Conservation (phyloP, 1,140 invertebrate genomes). For the Drosophila sp. region DNA sequence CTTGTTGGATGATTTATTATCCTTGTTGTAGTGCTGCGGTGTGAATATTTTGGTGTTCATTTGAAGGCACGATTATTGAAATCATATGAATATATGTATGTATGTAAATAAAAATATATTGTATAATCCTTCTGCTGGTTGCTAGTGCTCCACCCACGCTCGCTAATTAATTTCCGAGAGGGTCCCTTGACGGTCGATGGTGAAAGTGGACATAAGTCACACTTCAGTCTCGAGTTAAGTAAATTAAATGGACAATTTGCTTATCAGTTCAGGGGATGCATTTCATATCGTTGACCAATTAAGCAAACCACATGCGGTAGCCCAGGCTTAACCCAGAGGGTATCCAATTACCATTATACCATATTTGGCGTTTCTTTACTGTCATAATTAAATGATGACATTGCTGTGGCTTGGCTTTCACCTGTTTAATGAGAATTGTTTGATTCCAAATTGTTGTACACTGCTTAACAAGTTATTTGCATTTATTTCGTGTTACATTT, state of each 20-base stretch:
- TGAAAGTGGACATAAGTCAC: conserved; percentile 80
- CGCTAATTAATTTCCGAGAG: conserved; percentile 74
- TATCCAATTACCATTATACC: conserved; percentile 57
- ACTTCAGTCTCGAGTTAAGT: conserved; percentile 38
- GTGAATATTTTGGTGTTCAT: conserved; percentile 64
- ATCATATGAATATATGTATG: conserved; percentile 22
- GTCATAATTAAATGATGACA: conserved; percentile 73
- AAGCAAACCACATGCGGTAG: conserved; percentile 74
- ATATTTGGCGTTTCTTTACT: conserved; percentile 31
- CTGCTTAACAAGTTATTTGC: neutral
- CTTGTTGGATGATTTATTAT: conserved; percentile 72
- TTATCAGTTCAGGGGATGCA: conserved; percentile 50
- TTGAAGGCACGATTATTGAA: conserved; percentile 72
- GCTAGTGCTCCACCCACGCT: conserved; percentile 25
- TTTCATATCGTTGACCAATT: conserved; percentile 55
- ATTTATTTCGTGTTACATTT: too few species aligned
- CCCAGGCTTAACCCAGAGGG: conserved; percentile 15
- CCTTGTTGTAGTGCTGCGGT: conserved; percentile 61
- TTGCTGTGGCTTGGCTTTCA: conserved; percentile 49
- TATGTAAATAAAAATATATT: neutral
- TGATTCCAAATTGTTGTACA: neutral
- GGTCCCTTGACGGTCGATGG: conserved; percentile 56
- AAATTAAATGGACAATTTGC: conserved; percentile 56
- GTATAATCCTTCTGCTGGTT: conserved; percentile 52
- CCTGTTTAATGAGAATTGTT: conserved; percentile 27